These are phyloP conservation scores for Drosophila leonis DNA, from an alignment of 2,888 invertebrate species.

Conservation along the genomic window DNA sequence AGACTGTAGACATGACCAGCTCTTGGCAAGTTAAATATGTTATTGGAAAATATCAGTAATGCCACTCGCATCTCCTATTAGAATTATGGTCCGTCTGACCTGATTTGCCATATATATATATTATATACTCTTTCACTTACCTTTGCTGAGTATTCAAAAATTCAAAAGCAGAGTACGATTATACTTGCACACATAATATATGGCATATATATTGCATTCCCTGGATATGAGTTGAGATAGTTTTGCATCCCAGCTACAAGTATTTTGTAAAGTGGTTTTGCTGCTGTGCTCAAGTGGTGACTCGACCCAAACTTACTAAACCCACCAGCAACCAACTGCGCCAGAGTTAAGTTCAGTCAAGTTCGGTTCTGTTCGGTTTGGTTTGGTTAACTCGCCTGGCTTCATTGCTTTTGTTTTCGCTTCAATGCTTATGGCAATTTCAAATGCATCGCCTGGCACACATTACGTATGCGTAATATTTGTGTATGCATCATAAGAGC, in stretches of 20 bases:
- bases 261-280: slow-evolving; percentile 49
- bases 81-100: not conserved
- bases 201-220: slow-evolving; percentile 19
- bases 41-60: not conserved
- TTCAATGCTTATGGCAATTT: slow-evolving; percentile 44
- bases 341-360: slow-evolving; percentile 1
- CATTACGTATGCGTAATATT: slow-evolving; percentile 54
- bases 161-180: slow-evolving; percentile 5
- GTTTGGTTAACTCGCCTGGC: slow-evolving; percentile 43
- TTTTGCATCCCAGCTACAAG: slow-evolving; percentile 37
- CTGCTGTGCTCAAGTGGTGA: slow-evolving; percentile 21
- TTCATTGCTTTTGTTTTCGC: slow-evolving; percentile 53
- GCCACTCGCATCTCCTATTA: too few relatives aligned
- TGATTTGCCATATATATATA: not conserved
- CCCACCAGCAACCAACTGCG: not conserved
- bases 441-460: slow-evolving; percentile 37
- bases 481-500: slow-evolving; percentile 17
- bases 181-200: slow-evolving; percentile 11
- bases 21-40: not conserved
- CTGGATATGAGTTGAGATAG: slow-evolving; percentile 32
- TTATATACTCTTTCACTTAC: not conserved
- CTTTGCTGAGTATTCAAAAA: not conserved
- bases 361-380: slow-evolving; percentile 6
- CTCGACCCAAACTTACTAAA: not conserved
- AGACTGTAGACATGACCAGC: not conserved